Percentiles rank a stretch among this genome's conserved stretches.
Conservation (phyloP, 2,113 vertebrate genomes). For the Protomyctophum bolini region DNA sequence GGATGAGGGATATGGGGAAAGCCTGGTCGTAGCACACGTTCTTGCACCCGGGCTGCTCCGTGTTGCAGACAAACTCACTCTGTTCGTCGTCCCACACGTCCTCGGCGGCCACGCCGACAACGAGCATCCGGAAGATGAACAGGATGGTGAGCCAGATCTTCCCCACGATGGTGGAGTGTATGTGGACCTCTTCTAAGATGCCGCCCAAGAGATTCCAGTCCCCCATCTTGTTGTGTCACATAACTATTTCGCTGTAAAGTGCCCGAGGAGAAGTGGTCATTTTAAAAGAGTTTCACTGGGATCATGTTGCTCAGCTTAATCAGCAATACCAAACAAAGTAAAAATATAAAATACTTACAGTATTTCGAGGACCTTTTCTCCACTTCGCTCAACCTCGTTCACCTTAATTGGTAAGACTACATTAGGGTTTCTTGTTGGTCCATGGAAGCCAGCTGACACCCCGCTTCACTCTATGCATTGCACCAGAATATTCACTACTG, state of each 20-base stretch:
- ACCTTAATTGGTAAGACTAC: background rate
- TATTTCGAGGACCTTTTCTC: slow-evolving; percentile 22
- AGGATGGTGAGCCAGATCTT: slow-evolving; percentile 98
- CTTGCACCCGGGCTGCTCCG: slow-evolving; percentile 92
- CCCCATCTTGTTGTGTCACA: slow-evolving; percentile 86
- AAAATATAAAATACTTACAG: slow-evolving; percentile 40
- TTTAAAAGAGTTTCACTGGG: background rate
- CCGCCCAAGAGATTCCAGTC: slow-evolving; percentile 94
- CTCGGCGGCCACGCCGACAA: slow-evolving; percentile 92
- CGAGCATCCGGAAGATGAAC: slow-evolving; percentile 95
- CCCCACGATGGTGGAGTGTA: slow-evolving; percentile 93
- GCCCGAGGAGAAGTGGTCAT: background rate
- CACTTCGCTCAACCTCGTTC: background rate
- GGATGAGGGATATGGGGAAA: slow-evolving; percentile 93
- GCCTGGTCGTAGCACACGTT: slow-evolving; percentile 94
- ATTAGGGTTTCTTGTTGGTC: slow-evolving; percentile 18
- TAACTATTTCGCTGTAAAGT: slow-evolving; percentile 54
- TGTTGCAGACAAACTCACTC: slow-evolving; percentile 94
- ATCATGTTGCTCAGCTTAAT: too few species aligned
- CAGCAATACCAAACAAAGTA: background rate
- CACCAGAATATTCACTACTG: slow-evolving; percentile 38
- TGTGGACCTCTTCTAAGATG: slow-evolving; percentile 94
- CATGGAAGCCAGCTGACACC: slow-evolving; percentile 21
- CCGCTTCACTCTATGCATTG: slow-evolving; percentile 15
- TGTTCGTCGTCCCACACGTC: slow-evolving; percentile 96